phyloP scores from a whole-genome alignment of 2,888 invertebrate genomes.

The Hirudinaria manillensis region DNA sequence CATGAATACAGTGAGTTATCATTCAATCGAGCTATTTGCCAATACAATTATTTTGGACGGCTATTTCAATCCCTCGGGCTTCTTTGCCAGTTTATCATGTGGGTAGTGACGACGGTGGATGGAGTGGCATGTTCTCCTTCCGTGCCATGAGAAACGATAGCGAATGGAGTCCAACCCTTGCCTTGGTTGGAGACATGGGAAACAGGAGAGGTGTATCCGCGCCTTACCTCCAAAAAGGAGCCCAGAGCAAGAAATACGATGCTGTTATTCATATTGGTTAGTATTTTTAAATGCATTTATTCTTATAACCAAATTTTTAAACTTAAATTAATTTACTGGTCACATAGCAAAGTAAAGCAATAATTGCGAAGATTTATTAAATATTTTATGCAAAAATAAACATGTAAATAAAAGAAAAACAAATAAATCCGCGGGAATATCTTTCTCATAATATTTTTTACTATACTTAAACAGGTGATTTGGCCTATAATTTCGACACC shows the following conservation, averaged over 20 bases:
- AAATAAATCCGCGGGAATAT: no score
- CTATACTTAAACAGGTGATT: constrained; percentile 40
- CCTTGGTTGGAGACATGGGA: constrained; percentile 89
- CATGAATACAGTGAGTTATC: not conserved
- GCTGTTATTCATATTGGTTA: constrained; percentile 71
- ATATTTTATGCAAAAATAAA: no score
- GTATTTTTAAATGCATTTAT: constrained; percentile 8
- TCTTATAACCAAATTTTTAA: no score
- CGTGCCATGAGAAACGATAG: constrained; percentile 64
- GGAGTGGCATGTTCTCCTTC: constrained; percentile 76
- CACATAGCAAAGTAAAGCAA: no score
- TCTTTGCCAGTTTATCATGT: constrained; percentile 49
- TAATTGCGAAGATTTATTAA: no score
- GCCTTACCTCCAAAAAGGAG: constrained; percentile 74
- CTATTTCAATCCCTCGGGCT: no score
- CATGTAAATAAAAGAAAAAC: no score
- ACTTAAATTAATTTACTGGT: no score
- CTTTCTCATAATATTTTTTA: not conserved
- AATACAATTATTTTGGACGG: no score
- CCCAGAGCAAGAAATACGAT: constrained; percentile 66
- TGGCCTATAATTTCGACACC: constrained; percentile 44
- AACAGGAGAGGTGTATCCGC: constrained; percentile 83
- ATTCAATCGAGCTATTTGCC: no score
- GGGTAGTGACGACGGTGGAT: constrained; percentile 59
- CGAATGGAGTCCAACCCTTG: constrained; percentile 72